phyloP scores from a whole-genome alignment of 1,140 invertebrate genomes.

The Steinernema feltiae region DNA sequence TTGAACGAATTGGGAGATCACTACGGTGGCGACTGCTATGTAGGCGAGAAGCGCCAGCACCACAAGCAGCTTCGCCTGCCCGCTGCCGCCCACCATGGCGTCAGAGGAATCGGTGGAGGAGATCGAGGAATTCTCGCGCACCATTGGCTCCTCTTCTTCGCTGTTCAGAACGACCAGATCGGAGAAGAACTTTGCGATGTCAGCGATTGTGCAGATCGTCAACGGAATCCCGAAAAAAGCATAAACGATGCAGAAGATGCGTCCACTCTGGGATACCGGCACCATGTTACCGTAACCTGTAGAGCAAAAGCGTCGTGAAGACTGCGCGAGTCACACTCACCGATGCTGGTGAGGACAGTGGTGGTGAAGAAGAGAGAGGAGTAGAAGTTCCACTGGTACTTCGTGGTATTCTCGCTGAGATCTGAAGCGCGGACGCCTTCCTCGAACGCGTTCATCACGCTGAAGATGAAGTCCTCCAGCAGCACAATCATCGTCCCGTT shows the following conservation, averaged over 20 bases:
- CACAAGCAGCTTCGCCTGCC: neutral
- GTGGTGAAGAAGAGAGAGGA: conserved; percentile 12
- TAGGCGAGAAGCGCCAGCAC: neutral
- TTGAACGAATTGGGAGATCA: neutral
- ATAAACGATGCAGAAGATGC: conserved; percentile 2
- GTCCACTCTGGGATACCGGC: neutral
- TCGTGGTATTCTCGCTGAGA: neutral
- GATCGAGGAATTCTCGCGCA: neutral
- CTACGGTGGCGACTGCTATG: neutral
- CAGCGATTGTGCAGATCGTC: conserved; percentile 1
- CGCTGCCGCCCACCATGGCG: neutral
- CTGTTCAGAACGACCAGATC: neutral
- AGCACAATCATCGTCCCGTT: neutral
- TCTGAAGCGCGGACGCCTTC: conserved; percentile 1
- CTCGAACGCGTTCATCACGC: neutral
- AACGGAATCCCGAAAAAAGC: neutral
- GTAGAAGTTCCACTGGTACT: conserved; percentile 12
- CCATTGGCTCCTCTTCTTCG: neutral
- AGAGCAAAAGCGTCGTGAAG: neutral
- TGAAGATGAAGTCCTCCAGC: conserved; percentile 1
- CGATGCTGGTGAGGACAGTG: conserved; percentile 1
- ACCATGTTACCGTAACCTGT: conserved; percentile 1
- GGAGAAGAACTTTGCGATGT: neutral
- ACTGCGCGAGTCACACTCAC: no score
- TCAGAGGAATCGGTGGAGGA: neutral